Percentiles rank a stretch among this genome's conserved stretches.
These are phyloP conservation scores for Hoplias malabaricus DNA, from an alignment of 2,113 vertebrate genomes.

Conservation along the genomic window DNA sequence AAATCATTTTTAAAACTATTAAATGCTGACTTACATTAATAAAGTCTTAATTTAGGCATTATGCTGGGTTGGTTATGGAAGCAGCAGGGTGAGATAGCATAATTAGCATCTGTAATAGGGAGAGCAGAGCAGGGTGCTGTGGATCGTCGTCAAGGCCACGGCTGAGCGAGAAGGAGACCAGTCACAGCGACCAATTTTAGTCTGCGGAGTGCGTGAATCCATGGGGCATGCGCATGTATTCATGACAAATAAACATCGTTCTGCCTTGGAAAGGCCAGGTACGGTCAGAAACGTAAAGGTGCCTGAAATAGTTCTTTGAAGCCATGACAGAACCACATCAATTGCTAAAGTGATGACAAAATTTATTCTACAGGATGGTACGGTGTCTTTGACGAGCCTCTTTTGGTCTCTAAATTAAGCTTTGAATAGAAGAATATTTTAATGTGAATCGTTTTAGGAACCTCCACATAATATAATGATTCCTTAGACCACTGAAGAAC, in stretches of 20 bases:
- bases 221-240: background rate
- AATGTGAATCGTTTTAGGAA: too few species aligned
- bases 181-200: slow-evolving; percentile 43
- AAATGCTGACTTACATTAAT: slow-evolving; percentile 99
- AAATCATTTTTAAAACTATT: slow-evolving; percentile 99
- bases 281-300: background rate
- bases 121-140: slow-evolving; percentile 82
- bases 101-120: slow-evolving; percentile 99
- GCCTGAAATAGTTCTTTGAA: too few species aligned
- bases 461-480: too few species aligned
- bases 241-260: slow-evolving; percentile 12
- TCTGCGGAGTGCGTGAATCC: slow-evolving; percentile 17
- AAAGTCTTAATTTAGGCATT: slow-evolving; percentile 99
- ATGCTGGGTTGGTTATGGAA: slow-evolving; percentile 99
- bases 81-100: slow-evolving; percentile 98
- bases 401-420: too few species aligned
- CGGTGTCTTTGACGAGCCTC: too few species aligned
- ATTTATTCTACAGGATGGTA: too few species aligned
- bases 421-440: too few species aligned
- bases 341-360: too few species aligned
- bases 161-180: slow-evolving; percentile 33
- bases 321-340: background rate
- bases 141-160: slow-evolving; percentile 46
- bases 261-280: background rate
- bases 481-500: too few species aligned